Evolutionary conservation across 2,888 invertebrate species (phyloP).

Genomic region (Pandemis cinnamomeana): DNA sequence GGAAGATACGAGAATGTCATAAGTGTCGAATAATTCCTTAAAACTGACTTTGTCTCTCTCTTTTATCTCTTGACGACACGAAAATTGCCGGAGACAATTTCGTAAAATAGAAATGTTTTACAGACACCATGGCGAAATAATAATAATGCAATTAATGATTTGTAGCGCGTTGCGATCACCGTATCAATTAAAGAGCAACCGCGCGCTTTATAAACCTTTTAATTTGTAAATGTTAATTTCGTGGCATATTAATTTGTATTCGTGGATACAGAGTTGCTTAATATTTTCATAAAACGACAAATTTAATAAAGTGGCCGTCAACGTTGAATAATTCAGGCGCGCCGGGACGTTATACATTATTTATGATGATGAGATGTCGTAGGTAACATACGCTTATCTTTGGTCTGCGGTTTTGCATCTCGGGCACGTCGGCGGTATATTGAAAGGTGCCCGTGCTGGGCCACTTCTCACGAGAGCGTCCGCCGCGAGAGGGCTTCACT

Average conservation of each 20-base stretch:
- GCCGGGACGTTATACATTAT: constrained; percentile 77
- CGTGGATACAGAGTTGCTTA: constrained; percentile 58
- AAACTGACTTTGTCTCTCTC: no score
- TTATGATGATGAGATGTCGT: constrained; percentile 81
- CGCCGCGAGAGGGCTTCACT: constrained; percentile 4
- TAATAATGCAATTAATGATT: constrained; percentile 33
- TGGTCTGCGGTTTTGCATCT: constrained; percentile 79
- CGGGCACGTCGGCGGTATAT: constrained; percentile 74
- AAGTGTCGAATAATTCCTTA: no score
- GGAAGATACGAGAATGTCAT: no score
- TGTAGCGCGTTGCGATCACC: constrained; percentile 32
- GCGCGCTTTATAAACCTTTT: constrained; percentile 52
- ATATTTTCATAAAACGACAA: constrained; percentile 76
- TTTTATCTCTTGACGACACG: no score
- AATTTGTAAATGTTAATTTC: constrained; percentile 63
- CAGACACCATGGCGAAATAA: not conserved
- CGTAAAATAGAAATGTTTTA: not conserved
- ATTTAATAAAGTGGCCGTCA: constrained; percentile 81
- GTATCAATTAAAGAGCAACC: constrained; percentile 48
- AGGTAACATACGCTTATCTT: constrained; percentile 74
- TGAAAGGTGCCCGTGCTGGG: constrained; percentile 52
- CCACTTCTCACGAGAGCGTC: constrained; percentile 41
- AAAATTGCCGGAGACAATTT: no score
- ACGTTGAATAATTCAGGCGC: constrained; percentile 79
- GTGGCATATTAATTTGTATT: constrained; percentile 66